phyloP scores from a whole-genome alignment of 1,140 invertebrate genomes.

The Pogonomyrmex barbatus region DNA sequence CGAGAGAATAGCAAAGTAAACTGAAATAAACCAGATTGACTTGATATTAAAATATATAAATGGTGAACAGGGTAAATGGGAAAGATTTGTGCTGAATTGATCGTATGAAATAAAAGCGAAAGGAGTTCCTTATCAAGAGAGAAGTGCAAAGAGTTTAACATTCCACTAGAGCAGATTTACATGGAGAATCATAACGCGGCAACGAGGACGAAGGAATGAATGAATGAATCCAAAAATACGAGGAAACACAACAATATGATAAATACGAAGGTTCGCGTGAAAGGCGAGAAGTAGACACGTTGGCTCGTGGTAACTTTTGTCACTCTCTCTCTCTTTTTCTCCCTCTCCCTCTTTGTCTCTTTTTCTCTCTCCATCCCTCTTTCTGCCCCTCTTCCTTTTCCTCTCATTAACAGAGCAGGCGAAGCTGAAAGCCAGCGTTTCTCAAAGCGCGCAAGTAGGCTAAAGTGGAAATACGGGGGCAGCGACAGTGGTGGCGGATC shows the following conservation, averaged over 20 bases:
- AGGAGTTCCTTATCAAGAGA: no score
- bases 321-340: not conserved
- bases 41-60: constrained; percentile 22
- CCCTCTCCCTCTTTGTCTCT: not conserved
- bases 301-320: constrained; percentile 1
- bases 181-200: not conserved
- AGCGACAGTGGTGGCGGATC: constrained; percentile 26
- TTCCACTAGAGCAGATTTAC: not conserved
- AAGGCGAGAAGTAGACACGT: not conserved
- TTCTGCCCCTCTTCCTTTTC: constrained; percentile 19
- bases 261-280: constrained; percentile 42
- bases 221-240: constrained; percentile 48
- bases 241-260: constrained; percentile 38
- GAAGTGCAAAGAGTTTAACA: not conserved
- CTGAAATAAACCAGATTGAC: not conserved
- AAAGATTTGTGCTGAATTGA: not conserved
- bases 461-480: constrained; percentile 48
- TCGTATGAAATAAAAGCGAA: not conserved
- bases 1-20: not conserved
- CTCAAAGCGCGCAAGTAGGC: constrained; percentile 54
- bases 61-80: not conserved
- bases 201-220: constrained; percentile 27
- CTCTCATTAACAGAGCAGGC: constrained; percentile 43
- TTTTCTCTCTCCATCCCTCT: not conserved
- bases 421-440: constrained; percentile 36